phyloP scores from a whole-genome alignment of 2,797 vertebrate species.

The Glyptemys insculpta region DNA sequence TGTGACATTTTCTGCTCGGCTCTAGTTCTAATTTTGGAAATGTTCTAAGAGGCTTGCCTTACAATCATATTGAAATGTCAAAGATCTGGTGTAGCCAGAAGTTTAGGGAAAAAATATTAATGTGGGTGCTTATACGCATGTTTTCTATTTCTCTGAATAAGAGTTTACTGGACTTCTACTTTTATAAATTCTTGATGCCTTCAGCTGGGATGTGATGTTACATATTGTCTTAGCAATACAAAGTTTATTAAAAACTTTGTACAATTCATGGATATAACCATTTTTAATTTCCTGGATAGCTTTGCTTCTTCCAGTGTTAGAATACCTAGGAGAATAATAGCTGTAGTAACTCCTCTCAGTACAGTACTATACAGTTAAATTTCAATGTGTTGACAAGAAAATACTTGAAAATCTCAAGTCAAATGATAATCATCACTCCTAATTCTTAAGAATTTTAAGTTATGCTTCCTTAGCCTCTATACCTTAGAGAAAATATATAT shows the following conservation, averaged over 20 bases:
- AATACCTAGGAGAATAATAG: neutral
- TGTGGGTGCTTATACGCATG: neutral
- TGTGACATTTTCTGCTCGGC: neutral
- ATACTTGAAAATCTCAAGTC: neutral
- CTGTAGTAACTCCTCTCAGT: neutral
- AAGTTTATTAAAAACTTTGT: neutral
- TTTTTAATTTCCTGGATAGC: neutral
- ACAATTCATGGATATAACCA: neutral
- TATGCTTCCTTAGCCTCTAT: too few relatives aligned
- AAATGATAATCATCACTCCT: too few relatives aligned
- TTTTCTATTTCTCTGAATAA: slow-evolving; percentile 42
- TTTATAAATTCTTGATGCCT: slow-evolving; percentile 26
- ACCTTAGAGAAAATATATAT: too few relatives aligned
- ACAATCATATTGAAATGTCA: slow-evolving; percentile 17
- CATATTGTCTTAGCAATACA: neutral
- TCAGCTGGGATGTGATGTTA: neutral
- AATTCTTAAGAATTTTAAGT: too few relatives aligned
- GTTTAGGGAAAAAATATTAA: slow-evolving; percentile 5
- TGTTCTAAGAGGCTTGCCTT: slow-evolving; percentile 31
- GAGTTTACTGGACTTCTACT: slow-evolving; percentile 18
- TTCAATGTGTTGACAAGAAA: neutral
- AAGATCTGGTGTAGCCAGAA: neutral
- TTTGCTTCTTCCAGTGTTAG: neutral
- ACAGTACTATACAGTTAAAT: too few relatives aligned
- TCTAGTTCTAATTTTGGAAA: neutral